Base-by-base conservation (phyloP, 2,888 invertebrate genomes). In the Lissonota sp. region DNA sequence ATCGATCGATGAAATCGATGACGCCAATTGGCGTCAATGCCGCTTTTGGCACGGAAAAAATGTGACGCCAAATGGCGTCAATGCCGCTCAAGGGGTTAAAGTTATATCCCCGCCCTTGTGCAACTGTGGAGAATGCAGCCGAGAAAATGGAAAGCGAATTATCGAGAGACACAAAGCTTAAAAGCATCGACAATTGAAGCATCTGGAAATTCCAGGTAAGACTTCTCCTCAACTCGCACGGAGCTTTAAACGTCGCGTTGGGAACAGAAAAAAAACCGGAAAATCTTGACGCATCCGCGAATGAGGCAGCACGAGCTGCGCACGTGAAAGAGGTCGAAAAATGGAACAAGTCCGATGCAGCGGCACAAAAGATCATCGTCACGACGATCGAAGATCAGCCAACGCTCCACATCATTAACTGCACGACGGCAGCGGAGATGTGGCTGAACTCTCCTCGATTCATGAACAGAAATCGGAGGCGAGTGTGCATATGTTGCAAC, bases 341-440 rank as follows among this genome's bases (percentile, higher is more conserved):
- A 8, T 87, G 87, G 83, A 26, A 44, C 2, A 84, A 80, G n/a
- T 62, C 64, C 4, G 87, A 88, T 70, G 76, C 74, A 1, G 70
- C 75, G 7, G 87, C 85, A 5, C 86, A 87, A 71, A 85, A 74
- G 51, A 73, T 87, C n/a, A 87, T 88, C 6, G 86, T 78, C 0
- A 86, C 83, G 1, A 79, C 85, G 0, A 76, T 88, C 0, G 83
- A 82, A 6, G 70, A 77, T 7, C 81, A 85, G 37, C 82, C 83
- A 2, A 58, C 84, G 1, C 60, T 84, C 1, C 88, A 87, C 37
- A 83, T 88, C 4, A 79, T 87, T n/a, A 86, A 86, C 74, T 89
- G 88, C 58, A 44, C 80, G 14, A 72, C 83, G 10, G 72, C 88
- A 1, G 82, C 84, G 10, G 81, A 84, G 26, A 90, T 89, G 89